A percentile compares a stretch with the other conserved stretches of the same genome.
phyloP scores from a whole-genome alignment of 2,797 vertebrate species.

The Furcifer pardalis region DNA sequence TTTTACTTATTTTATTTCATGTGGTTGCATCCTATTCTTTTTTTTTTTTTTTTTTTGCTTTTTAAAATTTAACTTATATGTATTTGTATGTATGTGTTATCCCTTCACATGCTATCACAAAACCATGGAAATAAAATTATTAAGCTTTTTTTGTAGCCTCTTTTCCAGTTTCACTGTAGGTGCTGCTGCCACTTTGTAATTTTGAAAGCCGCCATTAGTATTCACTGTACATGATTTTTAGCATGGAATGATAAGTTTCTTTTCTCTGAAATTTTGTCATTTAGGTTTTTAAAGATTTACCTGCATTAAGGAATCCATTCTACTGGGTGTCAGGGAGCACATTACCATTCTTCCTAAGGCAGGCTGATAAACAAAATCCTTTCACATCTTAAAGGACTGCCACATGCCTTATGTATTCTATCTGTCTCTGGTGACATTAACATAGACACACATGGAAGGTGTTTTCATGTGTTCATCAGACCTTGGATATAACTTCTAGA shows the following conservation, averaged over 20 bases:
- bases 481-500: conserved; percentile 65
- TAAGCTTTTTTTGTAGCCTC: too few relatives aligned
- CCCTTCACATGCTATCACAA: too few relatives aligned
- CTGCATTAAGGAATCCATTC: too few relatives aligned
- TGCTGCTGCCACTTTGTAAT: too few relatives aligned
- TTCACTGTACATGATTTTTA: neutral
- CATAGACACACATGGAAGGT: neutral
- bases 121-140: too few relatives aligned
- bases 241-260: too few relatives aligned
- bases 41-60: neutral
- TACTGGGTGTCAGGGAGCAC: conserved; percentile 3
- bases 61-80: neutral
- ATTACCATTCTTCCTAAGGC: conserved; percentile 43
- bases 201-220: neutral
- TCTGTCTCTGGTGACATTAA: conserved; percentile 31
- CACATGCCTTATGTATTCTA: conserved; percentile 31
- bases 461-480: conserved; percentile 51
- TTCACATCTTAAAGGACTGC: conserved; percentile 30
- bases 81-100: neutral
- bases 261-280: too few relatives aligned
- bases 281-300: too few relatives aligned
- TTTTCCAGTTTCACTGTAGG: too few relatives aligned
- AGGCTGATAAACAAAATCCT: conserved; percentile 31
- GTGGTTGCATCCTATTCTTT: neutral
- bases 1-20: conserved; percentile 1